Base-by-base conservation (phyloP, 2,113 vertebrate genomes). In the Dicrurus megarhynchus region DNA sequence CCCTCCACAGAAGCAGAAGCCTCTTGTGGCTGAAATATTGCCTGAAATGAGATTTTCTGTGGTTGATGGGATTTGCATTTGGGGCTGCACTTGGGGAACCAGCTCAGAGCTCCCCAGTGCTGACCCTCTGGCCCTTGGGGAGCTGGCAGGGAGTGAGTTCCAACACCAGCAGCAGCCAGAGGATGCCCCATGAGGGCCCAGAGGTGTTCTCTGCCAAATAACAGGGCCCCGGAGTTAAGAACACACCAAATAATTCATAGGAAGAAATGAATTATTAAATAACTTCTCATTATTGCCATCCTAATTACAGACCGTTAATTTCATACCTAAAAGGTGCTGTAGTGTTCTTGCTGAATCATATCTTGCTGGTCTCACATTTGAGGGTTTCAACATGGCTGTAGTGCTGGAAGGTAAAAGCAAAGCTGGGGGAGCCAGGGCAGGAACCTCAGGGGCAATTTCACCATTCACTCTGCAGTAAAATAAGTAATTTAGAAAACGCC, bases 241-340 rank as follows among this genome's bases (percentile, higher is more conserved):
- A 56, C 27, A 64, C 44, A 26, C 7, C 20, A 0, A 91, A 93
- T 93, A 92, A 90, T 90, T 87, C 35, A 88, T 89, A 39, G 59
- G 67, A 46, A 77, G 24, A 59, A 67, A 89, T 87, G 3, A 89
- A 92, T 95, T 93, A 94, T 95, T 91, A 52, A 96, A 44, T 41
- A 68, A 37, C 69, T 28, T 56, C 60, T 86, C 37, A 6, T 91
- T 92, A 75, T 64, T 75, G 56, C 77, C 76, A 84, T 73, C 63
- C 84, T 96, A 91, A 95, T 94, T 87, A 71, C 47, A 68, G 22
- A 52, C 64, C 0, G 0, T 84, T 92, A 89, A 90, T 86, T 90
- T 78, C 30, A 64, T 44, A 75, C 64, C 55, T 59, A 39, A 65
- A 70, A 73, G 23, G 35, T 83, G 67, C 53, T 33, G 16, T 5